A percentile compares a stretch with the other conserved stretches of the same genome.
These are phyloP conservation scores for Corythaixoides concolor DNA, from an alignment of 2,113 vertebrate genomes.

Conservation along the genomic window DNA sequence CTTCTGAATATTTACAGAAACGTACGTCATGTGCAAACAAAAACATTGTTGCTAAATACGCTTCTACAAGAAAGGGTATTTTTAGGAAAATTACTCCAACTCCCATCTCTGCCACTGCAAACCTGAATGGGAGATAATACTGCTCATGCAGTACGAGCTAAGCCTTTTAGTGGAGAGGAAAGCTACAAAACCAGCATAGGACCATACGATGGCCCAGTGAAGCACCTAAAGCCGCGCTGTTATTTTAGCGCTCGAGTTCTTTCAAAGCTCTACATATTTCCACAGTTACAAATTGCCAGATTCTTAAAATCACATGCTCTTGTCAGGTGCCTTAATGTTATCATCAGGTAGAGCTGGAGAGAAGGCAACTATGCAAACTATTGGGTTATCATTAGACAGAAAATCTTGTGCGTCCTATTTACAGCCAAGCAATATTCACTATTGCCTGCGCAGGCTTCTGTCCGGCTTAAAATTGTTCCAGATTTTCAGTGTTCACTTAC, in stretches of 20 bases:
- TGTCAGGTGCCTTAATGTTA: not conserved
- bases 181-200: not conserved
- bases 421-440: not conserved
- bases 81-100: not conserved
- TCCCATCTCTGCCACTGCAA: not conserved
- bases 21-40: not conserved
- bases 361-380: not conserved
- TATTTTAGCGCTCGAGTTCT: not conserved
- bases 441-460: not conserved
- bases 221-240: not conserved
- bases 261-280: not conserved
- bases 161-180: not conserved
- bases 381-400: not conserved
- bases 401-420: not conserved
- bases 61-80: constrained; percentile 17
- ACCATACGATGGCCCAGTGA: not conserved
- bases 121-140: not conserved
- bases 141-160: not conserved
- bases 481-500: not conserved
- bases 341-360: not conserved
- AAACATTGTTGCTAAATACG: not conserved
- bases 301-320: not conserved
- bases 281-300: not conserved
- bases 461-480: not conserved
- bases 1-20: not conserved